Evolutionary conservation across 2,797 vertebrate genomes (phyloP).

Genomic region (Crenichthys baileyi): DNA sequence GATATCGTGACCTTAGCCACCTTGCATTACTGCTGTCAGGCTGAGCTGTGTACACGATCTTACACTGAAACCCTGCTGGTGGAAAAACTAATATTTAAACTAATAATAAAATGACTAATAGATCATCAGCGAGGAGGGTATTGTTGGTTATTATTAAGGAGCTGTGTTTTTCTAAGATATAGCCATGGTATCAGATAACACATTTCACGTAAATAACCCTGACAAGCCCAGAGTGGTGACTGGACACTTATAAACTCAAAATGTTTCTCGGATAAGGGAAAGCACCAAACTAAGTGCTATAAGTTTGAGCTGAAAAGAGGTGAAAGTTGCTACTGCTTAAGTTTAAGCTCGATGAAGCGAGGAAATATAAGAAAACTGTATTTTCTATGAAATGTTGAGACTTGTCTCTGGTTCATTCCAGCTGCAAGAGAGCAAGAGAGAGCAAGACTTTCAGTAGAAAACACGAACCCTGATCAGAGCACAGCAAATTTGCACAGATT

Average conservation of each 20-base stretch:
- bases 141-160: background rate
- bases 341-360: background rate
- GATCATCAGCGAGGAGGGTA: too few species aligned
- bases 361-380: too few species aligned
- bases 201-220: background rate
- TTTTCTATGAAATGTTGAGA: too few species aligned
- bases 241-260: background rate
- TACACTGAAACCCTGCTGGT: background rate
- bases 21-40: background rate
- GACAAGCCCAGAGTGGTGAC: too few species aligned
- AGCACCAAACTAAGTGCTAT: background rate
- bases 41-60: background rate
- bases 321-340: background rate
- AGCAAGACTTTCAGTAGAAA: too few species aligned
- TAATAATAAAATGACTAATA: too few species aligned
- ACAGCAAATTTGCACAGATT: too few species aligned
- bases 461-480: too few species aligned
- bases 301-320: background rate
- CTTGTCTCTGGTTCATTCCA: background rate
- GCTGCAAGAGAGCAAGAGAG: background rate
- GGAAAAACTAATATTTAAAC: background rate
- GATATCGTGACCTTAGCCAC: background rate
- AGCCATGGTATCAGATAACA: background rate
- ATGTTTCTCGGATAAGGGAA: background rate
- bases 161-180: background rate